Evolutionary conservation across 2,797 vertebrate genomes (phyloP).

Genomic region (Anabacerthia variegaticeps): DNA sequence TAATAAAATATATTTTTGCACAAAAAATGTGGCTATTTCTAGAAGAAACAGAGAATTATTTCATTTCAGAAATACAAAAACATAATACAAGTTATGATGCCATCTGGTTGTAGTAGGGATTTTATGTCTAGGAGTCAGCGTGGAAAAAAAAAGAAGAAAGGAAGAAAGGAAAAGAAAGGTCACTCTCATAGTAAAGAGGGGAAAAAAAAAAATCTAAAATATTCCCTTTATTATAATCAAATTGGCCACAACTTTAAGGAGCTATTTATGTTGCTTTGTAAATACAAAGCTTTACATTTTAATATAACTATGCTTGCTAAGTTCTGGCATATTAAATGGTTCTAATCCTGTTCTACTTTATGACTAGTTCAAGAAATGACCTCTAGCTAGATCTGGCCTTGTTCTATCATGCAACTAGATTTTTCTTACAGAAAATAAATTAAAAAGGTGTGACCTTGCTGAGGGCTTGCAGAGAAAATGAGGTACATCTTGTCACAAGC

Average conservation of each 20-base stretch:
- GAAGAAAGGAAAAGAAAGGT: background rate
- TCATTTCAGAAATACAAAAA: background rate
- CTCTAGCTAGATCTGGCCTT: constrained; percentile 90
- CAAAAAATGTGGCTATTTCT: background rate
- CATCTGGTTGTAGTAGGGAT: background rate
- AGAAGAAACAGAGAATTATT: background rate
- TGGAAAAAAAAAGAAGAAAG: no score
- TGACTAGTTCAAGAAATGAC: constrained; percentile 89
- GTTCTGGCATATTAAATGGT: constrained; percentile 69
- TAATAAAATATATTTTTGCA: background rate
- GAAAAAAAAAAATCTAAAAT: background rate
- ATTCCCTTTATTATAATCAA: background rate
- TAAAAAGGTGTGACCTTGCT: constrained; percentile 97
- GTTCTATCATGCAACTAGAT: constrained; percentile 82
- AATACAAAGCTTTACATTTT: background rate
- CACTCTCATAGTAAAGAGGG: background rate
- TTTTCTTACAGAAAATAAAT: constrained; percentile 92
- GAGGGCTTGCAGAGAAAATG: constrained; percentile 91
- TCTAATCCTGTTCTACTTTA: constrained; percentile 85
- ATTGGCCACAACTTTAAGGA: background rate
- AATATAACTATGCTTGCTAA: constrained; percentile 63
- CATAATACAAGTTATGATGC: background rate
- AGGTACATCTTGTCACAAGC: constrained; percentile 92
- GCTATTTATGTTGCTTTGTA: background rate
- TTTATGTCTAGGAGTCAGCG: background rate